Evolutionary conservation across 2,888 invertebrate genomes (phyloP).

Genomic region (Plutella xylostella): DNA sequence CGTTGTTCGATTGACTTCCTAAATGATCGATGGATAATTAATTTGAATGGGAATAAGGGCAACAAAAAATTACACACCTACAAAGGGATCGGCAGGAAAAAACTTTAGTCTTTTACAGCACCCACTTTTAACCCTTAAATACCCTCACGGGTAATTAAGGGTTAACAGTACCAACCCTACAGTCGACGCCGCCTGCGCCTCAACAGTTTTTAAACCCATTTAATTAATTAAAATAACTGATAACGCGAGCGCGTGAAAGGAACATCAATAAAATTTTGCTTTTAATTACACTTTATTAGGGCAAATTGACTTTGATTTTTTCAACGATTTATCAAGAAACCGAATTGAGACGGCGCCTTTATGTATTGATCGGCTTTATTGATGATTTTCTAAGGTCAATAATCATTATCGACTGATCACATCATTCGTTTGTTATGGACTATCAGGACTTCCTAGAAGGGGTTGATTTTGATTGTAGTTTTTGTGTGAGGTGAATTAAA

Average conservation of each 20-base stretch:
- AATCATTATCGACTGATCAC: slow-evolving; percentile 60
- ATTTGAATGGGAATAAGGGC: no score
- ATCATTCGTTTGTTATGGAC: slow-evolving; percentile 35
- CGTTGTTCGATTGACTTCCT: no score
- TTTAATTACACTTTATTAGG: slow-evolving; percentile 63
- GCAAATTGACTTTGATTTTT: slow-evolving; percentile 62
- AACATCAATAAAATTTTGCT: slow-evolving; percentile 56
- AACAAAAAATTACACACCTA: no score
- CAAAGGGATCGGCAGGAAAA: slow-evolving; percentile 24
- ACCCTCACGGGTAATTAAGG: slow-evolving; percentile 44
- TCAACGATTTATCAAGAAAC: slow-evolving; percentile 28
- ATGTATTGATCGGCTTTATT: slow-evolving; percentile 50
- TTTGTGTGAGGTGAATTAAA: no score
- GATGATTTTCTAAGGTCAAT: slow-evolving; percentile 67
- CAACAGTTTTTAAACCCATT: slow-evolving; percentile 36
- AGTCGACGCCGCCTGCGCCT: slow-evolving; percentile 29
- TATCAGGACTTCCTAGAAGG: slow-evolving; percentile 3
- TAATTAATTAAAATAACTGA: slow-evolving; percentile 55
- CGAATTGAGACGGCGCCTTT: slow-evolving; percentile 48
- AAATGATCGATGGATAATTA: no score
- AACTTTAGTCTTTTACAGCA: slow-evolving; percentile 35
- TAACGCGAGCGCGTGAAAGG: slow-evolving; percentile 43
- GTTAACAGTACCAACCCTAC: slow-evolving; percentile 18
- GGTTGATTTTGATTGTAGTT: slow-evolving; percentile 9
- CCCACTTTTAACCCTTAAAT: slow-evolving; percentile 37